phyloP scores from a whole-genome alignment of 37 sponge, comb jelly and placozoan species.

The Chondrilla cf. caribensis region DNA sequence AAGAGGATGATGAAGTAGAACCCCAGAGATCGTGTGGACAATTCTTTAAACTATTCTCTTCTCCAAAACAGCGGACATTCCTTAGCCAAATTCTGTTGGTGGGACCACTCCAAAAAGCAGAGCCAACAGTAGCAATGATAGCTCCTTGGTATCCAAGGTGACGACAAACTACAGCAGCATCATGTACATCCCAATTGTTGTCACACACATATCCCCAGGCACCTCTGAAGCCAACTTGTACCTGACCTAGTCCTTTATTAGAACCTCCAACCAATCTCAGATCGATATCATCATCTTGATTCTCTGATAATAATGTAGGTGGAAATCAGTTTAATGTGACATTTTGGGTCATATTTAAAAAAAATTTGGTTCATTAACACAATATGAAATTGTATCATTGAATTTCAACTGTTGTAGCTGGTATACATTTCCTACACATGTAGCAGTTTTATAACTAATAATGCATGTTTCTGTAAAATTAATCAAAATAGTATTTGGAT shows the following conservation, averaged over 20 bases:
- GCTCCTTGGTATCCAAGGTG: neutral
- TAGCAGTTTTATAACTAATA: no score
- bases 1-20: neutral
- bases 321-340: no score
- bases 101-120: neutral
- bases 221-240: neutral
- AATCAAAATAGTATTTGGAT: no score
- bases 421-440: no score
- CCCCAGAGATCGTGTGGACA: neutral
- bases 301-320: no score
- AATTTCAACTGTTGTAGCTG: no score
- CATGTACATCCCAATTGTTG: neutral
- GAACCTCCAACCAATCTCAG: neutral
- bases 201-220: neutral
- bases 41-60: neutral
- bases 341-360: no score
- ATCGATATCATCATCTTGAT: neutral
- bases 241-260: neutral
- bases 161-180: slow-evolving; percentile 4
- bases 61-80: neutral
- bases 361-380: no score
- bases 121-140: neutral
- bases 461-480: no score
- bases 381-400: no score
- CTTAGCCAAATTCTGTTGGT: neutral